A percentile compares a stretch with the other conserved stretches of the same genome.
Evolutionary conservation across 2,888 invertebrate species (phyloP).

Genomic region (Euclidia mi): DNA sequence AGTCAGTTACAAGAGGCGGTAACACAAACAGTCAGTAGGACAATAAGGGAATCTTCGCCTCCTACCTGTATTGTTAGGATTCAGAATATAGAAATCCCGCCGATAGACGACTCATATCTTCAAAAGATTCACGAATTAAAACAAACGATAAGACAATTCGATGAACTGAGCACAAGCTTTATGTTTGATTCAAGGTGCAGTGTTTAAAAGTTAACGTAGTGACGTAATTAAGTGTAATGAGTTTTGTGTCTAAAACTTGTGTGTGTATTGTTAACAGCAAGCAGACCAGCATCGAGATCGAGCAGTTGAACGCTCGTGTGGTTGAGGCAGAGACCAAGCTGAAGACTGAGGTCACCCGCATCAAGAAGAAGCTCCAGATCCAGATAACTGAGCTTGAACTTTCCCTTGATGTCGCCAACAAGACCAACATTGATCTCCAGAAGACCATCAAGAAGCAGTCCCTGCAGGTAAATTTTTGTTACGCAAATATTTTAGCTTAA

Average conservation of each 20-base stretch:
- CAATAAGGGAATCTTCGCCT: slow-evolving; percentile 73
- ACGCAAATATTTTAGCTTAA: not conserved
- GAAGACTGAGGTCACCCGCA: slow-evolving; percentile 98
- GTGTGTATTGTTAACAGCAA: slow-evolving; percentile 91
- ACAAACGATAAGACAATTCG: slow-evolving; percentile 91
- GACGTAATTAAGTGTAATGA: not conserved
- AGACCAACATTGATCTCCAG: slow-evolving; percentile 99
- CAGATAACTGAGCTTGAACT: slow-evolving; percentile 99
- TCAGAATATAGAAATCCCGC: slow-evolving; percentile 71
- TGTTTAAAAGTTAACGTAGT: not conserved
- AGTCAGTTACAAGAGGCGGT: slow-evolving; percentile 64
- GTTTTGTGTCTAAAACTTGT: slow-evolving; percentile 17
- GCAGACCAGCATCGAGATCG: slow-evolving; percentile 99
- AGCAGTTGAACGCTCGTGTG: slow-evolving; percentile 98
- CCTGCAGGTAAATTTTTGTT: slow-evolving; percentile 91
- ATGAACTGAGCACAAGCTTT: slow-evolving; percentile 90
- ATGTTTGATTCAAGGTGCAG: slow-evolving; percentile 92
- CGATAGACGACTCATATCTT: slow-evolving; percentile 89
- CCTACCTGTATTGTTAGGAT: slow-evolving; percentile 77
- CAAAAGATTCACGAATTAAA: slow-evolving; percentile 91
- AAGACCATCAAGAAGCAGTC: slow-evolving; percentile 99
- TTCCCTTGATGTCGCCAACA: slow-evolving; percentile 99
- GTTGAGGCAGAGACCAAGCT: slow-evolving; percentile 98
- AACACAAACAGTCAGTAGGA: slow-evolving; percentile 69
- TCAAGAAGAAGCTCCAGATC: slow-evolving; percentile 99